These are phyloP conservation scores for Gymnocypris eckloni DNA, from an alignment of 2,797 vertebrate genomes.

Conservation along the genomic window DNA sequence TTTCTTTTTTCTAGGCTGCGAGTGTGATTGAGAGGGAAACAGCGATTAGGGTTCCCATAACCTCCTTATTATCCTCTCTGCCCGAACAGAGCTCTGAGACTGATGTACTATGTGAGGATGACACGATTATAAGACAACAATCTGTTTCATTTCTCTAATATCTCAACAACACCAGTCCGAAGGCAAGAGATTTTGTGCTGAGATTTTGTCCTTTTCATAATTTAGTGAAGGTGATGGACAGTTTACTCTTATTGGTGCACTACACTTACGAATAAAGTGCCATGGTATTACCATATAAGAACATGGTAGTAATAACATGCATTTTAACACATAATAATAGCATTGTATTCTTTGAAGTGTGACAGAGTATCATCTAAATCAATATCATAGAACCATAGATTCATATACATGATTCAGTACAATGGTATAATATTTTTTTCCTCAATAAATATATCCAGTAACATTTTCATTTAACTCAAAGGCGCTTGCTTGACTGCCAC, in stretches of 20 bases:
- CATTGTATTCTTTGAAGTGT: not conserved
- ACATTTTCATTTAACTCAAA: conserved; percentile 2
- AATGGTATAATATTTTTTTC: not conserved
- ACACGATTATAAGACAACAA: conserved; percentile 46
- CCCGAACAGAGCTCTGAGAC: conserved; percentile 42
- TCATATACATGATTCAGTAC: not conserved
- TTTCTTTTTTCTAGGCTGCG: conserved; percentile 58
- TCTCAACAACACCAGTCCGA: conserved; percentile 36
- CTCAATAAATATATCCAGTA: not conserved
- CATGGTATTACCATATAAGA: not conserved
- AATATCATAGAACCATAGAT: not conserved
- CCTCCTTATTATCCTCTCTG: conserved; percentile 45
- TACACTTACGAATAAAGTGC: not conserved
- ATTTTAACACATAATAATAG: not conserved
- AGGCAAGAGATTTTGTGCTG: conserved; percentile 21
- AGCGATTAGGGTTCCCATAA: conserved; percentile 49
- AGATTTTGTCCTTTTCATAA: conserved; percentile 13
- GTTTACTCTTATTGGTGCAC: not conserved
- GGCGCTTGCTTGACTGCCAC: not conserved
- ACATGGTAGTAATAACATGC: not conserved
- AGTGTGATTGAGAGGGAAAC: conserved; percentile 61
- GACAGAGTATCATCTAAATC: not conserved
- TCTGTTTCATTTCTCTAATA: conserved; percentile 46
- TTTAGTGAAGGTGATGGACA: not conserved
- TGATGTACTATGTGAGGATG: conserved; percentile 34